These are phyloP conservation scores for Nymphalis c-album DNA, from an alignment of 2,888 invertebrate genomes.

Conservation along the genomic window DNA sequence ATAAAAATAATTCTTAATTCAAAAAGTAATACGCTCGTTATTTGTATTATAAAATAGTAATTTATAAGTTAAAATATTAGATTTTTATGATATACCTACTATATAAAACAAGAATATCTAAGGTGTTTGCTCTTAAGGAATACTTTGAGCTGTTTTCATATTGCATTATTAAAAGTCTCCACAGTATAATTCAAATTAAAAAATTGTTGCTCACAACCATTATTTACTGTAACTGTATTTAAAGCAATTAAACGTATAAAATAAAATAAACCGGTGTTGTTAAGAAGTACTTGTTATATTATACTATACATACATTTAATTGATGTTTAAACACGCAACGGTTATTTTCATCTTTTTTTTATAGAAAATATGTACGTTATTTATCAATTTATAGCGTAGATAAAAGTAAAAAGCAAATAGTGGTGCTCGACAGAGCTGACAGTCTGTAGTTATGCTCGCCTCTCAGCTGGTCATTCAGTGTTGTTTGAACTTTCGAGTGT, in stretches of 20 bases:
- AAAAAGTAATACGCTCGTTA: background rate
- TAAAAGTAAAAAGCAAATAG: constrained; percentile 29
- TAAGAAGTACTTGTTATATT: background rate
- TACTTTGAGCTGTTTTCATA: too few relatives aligned
- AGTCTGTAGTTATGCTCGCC: constrained; percentile 28
- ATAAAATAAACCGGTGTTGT: background rate
- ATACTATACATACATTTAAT: background rate
- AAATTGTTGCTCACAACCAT: background rate
- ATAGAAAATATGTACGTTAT: constrained; percentile 4
- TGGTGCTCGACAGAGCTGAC: constrained; percentile 26
- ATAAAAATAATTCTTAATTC: too few relatives aligned
- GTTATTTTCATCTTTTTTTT: background rate
- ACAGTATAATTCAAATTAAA: background rate
- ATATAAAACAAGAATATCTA: too few relatives aligned
- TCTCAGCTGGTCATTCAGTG: constrained; percentile 38
- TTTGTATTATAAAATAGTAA: constrained; percentile 6
- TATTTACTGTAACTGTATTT: background rate
- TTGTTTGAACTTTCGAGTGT: constrained; percentile 35
- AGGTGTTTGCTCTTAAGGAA: too few relatives aligned
- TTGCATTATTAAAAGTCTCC: background rate
- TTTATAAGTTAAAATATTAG: background rate
- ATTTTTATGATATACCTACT: too few relatives aligned
- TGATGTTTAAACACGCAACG: background rate
- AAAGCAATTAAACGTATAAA: constrained; percentile 1
- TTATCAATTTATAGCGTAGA: constrained; percentile 13